A percentile compares a stretch with the other conserved stretches of the same genome.
These are phyloP conservation scores for Neotoma lepida DNA, from an alignment of 2,113 vertebrate genomes.

Conservation along the genomic window DNA sequence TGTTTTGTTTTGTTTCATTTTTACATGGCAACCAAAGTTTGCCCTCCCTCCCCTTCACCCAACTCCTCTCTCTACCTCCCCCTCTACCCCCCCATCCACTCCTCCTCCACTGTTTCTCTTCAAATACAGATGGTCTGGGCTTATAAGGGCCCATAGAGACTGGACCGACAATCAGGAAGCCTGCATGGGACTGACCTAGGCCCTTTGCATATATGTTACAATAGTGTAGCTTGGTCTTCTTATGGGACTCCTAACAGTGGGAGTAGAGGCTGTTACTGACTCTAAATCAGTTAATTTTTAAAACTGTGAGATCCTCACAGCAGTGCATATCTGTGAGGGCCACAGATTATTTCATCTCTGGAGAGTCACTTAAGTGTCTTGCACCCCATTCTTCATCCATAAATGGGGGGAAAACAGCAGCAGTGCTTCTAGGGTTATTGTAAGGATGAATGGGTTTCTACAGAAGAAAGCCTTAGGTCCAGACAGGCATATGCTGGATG, in stretches of 20 bases:
- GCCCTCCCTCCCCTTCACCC: background rate
- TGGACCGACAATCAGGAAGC: background rate
- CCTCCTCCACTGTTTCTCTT: background rate
- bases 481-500: background rate
- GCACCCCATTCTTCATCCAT: background rate
- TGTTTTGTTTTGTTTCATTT: background rate
- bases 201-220: background rate
- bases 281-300: background rate
- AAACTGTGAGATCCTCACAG: background rate
- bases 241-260: background rate
- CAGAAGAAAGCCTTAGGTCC: background rate
- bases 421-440: background rate
- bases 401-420: too few species aligned
- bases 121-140: background rate
- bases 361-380: background rate
- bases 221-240: background rate
- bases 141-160: background rate
- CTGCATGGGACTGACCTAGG: background rate
- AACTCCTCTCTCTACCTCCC: too few species aligned
- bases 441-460: background rate
- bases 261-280: background rate
- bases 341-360: fast-evolving
- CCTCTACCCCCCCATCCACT: background rate
- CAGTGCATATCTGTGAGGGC: background rate
- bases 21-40: background rate